Conservation (phyloP, 2,888 invertebrate species). For the Chrysotoxum bicinctum region DNA sequence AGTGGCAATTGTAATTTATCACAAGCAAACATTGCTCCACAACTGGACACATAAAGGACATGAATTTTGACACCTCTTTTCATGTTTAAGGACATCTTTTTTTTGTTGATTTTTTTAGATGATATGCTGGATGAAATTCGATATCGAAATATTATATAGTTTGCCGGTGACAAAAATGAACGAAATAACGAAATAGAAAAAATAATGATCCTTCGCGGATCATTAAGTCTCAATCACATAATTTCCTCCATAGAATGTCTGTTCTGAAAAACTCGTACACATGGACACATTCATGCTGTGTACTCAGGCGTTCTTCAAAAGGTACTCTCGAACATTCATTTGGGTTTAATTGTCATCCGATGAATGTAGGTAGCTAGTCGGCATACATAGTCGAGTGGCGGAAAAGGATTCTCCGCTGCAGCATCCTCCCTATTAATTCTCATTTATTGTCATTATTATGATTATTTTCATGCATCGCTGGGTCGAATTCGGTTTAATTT, state of each 20-base stretch:
- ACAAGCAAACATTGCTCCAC: slow-evolving; percentile 49
- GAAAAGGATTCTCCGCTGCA: slow-evolving; percentile 66
- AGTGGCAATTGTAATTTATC: slow-evolving; percentile 63
- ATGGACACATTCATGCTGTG: slow-evolving; percentile 33
- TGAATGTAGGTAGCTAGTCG: slow-evolving; percentile 11
- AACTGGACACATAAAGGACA: slow-evolving; percentile 58
- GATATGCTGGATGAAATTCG: slow-evolving; percentile 59
- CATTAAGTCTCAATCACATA: slow-evolving; percentile 72
- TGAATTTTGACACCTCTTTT: slow-evolving; percentile 57
- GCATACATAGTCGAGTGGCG: slow-evolving; percentile 32
- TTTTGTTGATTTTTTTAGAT: slow-evolving; percentile 19
- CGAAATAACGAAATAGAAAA: neutral
- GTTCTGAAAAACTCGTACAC: slow-evolving; percentile 30
- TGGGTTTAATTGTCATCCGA: slow-evolving; percentile 64
- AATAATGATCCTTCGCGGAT: slow-evolving; percentile 69
- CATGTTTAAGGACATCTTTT: slow-evolving; percentile 25
- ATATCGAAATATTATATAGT: slow-evolving; percentile 54
- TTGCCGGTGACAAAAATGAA: neutral
- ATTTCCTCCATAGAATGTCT: slow-evolving; percentile 50
- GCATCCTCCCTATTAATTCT: slow-evolving; percentile 67
- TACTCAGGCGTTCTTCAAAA: neutral
- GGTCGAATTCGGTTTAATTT: slow-evolving; percentile 81
- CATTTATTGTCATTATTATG: slow-evolving; percentile 67
- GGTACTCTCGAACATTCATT: slow-evolving; percentile 10
- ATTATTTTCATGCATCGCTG: slow-evolving; percentile 81